These are phyloP conservation scores for Spondyliosoma cantharus DNA, from an alignment of 2,797 vertebrate species.

Conservation along the genomic window DNA sequence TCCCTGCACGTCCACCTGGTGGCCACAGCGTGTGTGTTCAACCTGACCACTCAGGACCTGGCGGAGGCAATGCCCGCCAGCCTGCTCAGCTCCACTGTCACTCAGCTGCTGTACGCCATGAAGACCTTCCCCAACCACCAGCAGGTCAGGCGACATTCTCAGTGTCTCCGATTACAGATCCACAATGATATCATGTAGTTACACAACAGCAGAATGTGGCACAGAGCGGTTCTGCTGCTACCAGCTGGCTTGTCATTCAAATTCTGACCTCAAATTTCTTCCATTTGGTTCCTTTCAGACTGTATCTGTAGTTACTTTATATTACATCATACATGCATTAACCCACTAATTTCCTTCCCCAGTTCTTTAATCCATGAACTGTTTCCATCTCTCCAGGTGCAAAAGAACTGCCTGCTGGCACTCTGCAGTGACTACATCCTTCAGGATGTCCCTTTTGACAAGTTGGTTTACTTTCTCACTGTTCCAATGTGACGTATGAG, in stretches of 20 bases:
- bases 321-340: background rate
- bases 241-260: constrained; percentile 7
- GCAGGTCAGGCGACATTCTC: constrained; percentile 82
- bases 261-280: background rate
- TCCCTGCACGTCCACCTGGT: constrained; percentile 91
- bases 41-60: constrained; percentile 91
- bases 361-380: constrained; percentile 10
- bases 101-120: constrained; percentile 90
- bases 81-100: constrained; percentile 89
- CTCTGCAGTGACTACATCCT: constrained; percentile 95
- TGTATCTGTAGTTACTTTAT: background rate
- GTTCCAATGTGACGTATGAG: constrained; percentile 13
- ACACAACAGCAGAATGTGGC: background rate
- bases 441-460: constrained; percentile 95
- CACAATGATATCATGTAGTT: background rate
- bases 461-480: constrained; percentile 78
- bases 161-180: background rate
- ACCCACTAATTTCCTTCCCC: constrained; percentile 1
- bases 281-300: constrained; percentile 3
- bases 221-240: background rate
- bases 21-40: constrained; percentile 92
- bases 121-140: constrained; percentile 91
- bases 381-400: constrained; percentile 84
- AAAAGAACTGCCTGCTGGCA: constrained; percentile 94
- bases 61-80: constrained; percentile 88